Percentiles rank a stretch among this genome's conserved stretches.
These are phyloP conservation scores for Magallana gigas DNA, from an alignment of 1,140 invertebrate genomes.

Conservation along the genomic window DNA sequence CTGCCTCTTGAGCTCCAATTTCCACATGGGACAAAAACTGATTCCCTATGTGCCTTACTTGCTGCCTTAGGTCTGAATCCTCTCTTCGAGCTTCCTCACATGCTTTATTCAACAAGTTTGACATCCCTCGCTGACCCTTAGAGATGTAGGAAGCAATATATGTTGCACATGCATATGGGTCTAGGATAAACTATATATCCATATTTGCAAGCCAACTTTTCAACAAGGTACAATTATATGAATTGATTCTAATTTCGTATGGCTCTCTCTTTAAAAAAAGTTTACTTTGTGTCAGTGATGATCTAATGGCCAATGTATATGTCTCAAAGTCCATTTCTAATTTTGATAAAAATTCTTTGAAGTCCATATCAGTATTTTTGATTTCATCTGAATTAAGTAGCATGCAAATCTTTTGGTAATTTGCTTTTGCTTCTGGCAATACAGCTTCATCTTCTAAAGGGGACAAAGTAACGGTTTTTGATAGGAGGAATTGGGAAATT, in stretches of 20 bases:
- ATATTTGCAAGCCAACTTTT: slow-evolving; percentile 49
- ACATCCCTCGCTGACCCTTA: slow-evolving; percentile 63
- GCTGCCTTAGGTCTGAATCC: slow-evolving; percentile 57
- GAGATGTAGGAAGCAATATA: slow-evolving; percentile 62
- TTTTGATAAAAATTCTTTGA: slow-evolving; percentile 14
- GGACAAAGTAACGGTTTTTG: background rate
- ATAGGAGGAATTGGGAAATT: slow-evolving; percentile 29
- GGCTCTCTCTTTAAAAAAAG: slow-evolving; percentile 40
- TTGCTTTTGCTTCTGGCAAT: too few species aligned
- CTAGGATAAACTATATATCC: slow-evolving; percentile 56
- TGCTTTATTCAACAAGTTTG: slow-evolving; percentile 52
- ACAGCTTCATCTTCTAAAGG: slow-evolving; percentile 18
- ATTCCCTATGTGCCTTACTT: slow-evolving; percentile 60
- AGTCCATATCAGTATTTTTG: slow-evolving; percentile 15
- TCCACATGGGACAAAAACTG: slow-evolving; percentile 33
- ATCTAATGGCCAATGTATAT: slow-evolving; percentile 36
- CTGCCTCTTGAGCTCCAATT: slow-evolving; percentile 52
- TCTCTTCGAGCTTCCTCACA: slow-evolving; percentile 57
- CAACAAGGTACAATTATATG: slow-evolving; percentile 31
- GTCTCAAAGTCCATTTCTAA: slow-evolving; percentile 17
- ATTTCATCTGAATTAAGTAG: background rate
- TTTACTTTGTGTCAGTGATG: background rate
- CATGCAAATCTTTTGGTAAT: too few species aligned
- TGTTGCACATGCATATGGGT: slow-evolving; percentile 55
- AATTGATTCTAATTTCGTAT: slow-evolving; percentile 41